A percentile compares a stretch with the other conserved stretches of the same genome.
phyloP scores from a whole-genome alignment of 2,888 invertebrate genomes.

The Hyles lineata region DNA sequence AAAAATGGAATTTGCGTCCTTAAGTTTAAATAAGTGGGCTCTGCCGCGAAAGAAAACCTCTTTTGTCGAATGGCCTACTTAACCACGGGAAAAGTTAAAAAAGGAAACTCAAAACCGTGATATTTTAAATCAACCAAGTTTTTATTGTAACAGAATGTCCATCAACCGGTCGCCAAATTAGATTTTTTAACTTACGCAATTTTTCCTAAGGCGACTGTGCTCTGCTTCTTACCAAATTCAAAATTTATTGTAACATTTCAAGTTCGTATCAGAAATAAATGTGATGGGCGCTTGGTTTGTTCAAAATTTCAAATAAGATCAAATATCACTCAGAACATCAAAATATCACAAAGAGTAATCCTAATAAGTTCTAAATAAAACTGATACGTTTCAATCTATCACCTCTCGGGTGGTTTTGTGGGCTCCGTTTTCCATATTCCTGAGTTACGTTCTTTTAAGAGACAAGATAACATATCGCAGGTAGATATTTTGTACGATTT shows the following conservation, averaged over 20 bases:
- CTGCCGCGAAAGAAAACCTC: neutral
- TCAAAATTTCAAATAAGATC: no score
- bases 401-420: no score
- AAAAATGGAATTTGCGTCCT: constrained; percentile 1
- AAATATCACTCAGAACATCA: no score
- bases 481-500: neutral
- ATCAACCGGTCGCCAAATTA: neutral
- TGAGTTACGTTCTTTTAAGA: neutral
- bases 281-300: no score
- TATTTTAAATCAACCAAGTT: neutral
- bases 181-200: neutral
- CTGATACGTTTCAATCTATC: neutral
- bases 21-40: neutral
- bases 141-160: neutral
- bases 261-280: neutral
- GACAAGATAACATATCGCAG: neutral
- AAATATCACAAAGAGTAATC: no score
- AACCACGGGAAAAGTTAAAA: neutral
- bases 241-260: neutral
- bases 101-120: neutral
- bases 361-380: neutral
- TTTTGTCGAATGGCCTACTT: constrained; percentile 6
- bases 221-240: neutral
- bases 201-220: neutral
- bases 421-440: no score